Conservation (phyloP, 2,113 vertebrate species). For the Taurulus bubalis region DNA sequence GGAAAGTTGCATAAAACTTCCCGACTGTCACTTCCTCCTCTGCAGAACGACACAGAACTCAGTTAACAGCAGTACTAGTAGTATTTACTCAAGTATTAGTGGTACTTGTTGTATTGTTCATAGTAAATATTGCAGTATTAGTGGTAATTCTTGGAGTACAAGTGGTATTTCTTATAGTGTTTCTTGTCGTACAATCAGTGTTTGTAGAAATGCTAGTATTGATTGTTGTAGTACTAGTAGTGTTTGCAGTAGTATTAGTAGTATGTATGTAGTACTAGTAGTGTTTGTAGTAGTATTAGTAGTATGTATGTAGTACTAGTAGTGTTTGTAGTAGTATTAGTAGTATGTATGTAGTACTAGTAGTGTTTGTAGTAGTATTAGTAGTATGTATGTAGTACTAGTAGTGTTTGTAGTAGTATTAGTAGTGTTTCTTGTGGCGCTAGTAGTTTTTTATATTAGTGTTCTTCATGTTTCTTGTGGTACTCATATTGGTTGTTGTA, state of each 20-base stretch:
- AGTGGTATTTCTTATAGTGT: neutral
- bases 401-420: neutral
- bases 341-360: neutral
- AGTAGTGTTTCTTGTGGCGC: neutral
- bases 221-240: neutral
- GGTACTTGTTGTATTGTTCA: neutral
- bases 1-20: conserved; percentile 98
- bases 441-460: too few species aligned
- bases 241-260: neutral
- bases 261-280: neutral
- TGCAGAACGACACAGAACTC: conserved; percentile 59
- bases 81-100: neutral
- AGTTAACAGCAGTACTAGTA: neutral
- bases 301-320: neutral
- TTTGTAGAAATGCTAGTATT: neutral
- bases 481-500: neutral
- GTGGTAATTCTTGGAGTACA: neutral
- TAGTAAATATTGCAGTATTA: neutral
- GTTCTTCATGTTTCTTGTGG: neutral
- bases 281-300: neutral
- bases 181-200: neutral
- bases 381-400: neutral
- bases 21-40: conserved; percentile 97
- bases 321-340: neutral
- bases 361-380: too few species aligned